Evolutionary conservation across 2,888 invertebrate species (phyloP).

Genomic region (Lottia gigantea): DNA sequence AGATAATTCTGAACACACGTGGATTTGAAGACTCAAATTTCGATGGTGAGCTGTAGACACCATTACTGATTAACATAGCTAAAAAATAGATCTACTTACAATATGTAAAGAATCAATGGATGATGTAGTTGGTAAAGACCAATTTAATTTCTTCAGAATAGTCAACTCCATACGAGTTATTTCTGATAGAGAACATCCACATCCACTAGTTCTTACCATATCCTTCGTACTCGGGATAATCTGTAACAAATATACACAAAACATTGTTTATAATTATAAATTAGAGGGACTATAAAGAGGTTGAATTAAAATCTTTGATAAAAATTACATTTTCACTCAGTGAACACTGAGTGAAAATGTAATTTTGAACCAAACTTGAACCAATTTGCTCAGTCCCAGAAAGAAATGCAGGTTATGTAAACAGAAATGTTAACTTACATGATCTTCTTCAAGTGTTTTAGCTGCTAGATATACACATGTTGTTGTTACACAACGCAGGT

Average conservation of each 20-base stretch:
- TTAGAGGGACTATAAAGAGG: too few species aligned
- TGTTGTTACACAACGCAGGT: constrained; percentile 88
- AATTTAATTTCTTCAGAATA: constrained; percentile 77
- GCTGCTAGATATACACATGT: constrained; percentile 88
- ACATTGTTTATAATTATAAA: too few species aligned
- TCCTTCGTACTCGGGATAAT: constrained; percentile 65
- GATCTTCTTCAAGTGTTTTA: constrained; percentile 69
- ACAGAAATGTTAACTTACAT: constrained; percentile 49
- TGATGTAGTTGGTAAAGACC: constrained; percentile 59
- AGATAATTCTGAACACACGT: too few species aligned
- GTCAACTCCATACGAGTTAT: constrained; percentile 87
- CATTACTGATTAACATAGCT: too few species aligned
- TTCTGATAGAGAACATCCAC: constrained; percentile 86
- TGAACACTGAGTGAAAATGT: too few species aligned
- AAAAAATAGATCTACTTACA: constrained; percentile 45
- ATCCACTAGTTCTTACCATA: constrained; percentile 71
- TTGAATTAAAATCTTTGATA: too few species aligned
- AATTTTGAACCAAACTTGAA: too few species aligned
- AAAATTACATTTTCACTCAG: too few species aligned
- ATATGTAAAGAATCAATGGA: constrained; percentile 65
- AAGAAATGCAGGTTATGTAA: too few species aligned
- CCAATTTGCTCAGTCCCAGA: too few species aligned
- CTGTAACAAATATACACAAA: constrained; percentile 43
- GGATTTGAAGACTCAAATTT: too few species aligned
- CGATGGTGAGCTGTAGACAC: too few species aligned